These are phyloP conservation scores for Andinoacara biseriatus DNA, from an alignment of 2,113 vertebrate genomes.

Conservation along the genomic window DNA sequence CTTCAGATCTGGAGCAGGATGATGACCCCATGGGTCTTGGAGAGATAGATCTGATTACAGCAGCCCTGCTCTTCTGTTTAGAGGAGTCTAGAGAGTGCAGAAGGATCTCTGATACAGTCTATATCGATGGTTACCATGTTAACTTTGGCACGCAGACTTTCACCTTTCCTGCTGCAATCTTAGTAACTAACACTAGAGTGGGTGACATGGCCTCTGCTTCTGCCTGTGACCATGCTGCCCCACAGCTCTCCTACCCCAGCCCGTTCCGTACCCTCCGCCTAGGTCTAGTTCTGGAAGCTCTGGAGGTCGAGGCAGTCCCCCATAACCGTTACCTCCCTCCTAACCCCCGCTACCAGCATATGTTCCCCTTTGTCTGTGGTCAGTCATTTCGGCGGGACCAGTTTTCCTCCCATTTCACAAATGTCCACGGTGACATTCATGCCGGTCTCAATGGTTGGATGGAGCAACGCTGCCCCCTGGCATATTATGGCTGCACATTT, in stretches of 20 bases:
- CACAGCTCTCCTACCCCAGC: constrained; percentile 94
- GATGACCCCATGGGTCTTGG: constrained; percentile 94
- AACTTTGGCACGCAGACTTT: constrained; percentile 97
- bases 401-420: constrained; percentile 96
- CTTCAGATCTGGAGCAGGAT: constrained; percentile 90
- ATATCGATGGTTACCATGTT: constrained; percentile 85
- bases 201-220: constrained; percentile 97
- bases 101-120: constrained; percentile 91
- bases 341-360: constrained; percentile 76
- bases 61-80: constrained; percentile 93
- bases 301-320: constrained; percentile 73
- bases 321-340: constrained; percentile 65
- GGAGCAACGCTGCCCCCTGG: constrained; percentile 96
- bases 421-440: constrained; percentile 97
- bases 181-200: constrained; percentile 96
- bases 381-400: constrained; percentile 96
- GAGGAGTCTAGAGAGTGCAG: constrained; percentile 93
- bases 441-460: constrained; percentile 98
- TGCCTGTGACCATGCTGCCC: constrained; percentile 95
- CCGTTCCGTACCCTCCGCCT: constrained; percentile 93
- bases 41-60: constrained; percentile 94
- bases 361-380: constrained; percentile 97
- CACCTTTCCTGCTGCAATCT: constrained; percentile 92
- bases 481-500: constrained; percentile 97
- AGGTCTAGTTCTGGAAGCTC: constrained; percentile 92